Evolutionary conservation across 2,888 invertebrate genomes (phyloP).

Genomic region (Tridacna crocea): DNA sequence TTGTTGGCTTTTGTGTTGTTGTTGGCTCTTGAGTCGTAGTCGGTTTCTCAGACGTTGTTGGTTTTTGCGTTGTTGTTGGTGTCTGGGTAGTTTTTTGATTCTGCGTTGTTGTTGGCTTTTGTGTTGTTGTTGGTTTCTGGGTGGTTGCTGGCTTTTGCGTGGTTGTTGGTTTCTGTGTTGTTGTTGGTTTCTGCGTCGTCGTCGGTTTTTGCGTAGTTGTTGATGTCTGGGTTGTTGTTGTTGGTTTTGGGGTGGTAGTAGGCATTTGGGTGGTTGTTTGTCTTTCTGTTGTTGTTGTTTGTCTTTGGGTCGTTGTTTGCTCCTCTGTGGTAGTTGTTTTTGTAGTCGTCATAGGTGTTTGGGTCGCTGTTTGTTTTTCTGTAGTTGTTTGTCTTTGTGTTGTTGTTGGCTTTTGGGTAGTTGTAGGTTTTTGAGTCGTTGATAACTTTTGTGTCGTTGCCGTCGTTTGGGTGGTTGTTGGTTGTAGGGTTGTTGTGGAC

Average conservation of each 20-base stretch:
- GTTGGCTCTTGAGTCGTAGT: too few species aligned
- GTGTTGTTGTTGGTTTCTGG: background rate
- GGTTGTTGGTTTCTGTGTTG: conserved; percentile 9
- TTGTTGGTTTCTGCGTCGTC: background rate
- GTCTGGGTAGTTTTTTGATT: background rate
- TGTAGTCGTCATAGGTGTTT: background rate
- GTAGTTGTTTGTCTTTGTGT: background rate
- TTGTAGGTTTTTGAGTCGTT: background rate
- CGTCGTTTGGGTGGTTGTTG: background rate
- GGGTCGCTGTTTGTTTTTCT: background rate
- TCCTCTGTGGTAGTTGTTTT: background rate
- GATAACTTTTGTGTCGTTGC: background rate
- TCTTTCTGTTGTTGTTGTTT: background rate
- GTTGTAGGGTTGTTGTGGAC: background rate
- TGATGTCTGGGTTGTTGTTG: background rate
- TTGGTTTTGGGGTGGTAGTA: background rate
- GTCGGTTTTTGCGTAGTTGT: background rate
- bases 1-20: too few species aligned
- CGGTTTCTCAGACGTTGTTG: background rate
- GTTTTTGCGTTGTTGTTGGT: conserved; percentile 1
- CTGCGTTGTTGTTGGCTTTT: background rate
- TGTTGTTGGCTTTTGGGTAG: background rate
- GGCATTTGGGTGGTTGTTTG: background rate
- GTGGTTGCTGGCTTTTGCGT: background rate
- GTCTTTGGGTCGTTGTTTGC: background rate